phyloP scores from a whole-genome alignment of 2,113 vertebrate genomes.

The Proterorhinus semilunaris region DNA sequence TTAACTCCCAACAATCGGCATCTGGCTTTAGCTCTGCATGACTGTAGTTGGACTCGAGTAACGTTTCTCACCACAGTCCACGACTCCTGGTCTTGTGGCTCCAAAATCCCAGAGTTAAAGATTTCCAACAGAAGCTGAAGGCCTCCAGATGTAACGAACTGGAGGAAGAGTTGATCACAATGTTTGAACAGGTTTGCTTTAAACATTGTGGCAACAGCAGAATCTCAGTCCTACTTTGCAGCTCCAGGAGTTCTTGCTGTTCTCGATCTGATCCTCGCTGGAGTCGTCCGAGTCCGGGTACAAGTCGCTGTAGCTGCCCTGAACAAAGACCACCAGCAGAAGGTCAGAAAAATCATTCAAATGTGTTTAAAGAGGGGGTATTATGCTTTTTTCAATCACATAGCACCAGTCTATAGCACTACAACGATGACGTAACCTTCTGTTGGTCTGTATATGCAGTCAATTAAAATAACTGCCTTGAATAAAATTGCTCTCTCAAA shows the following conservation, averaged over 20 bases:
- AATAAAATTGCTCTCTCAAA: too few relatives aligned
- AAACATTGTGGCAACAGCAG: background rate
- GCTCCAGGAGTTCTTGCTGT: slow-evolving; percentile 99
- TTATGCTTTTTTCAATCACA: too few relatives aligned
- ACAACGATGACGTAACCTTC: too few relatives aligned
- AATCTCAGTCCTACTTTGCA: slow-evolving; percentile 88
- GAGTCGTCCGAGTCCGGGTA: slow-evolving; percentile 99
- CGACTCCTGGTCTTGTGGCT: slow-evolving; percentile 95
- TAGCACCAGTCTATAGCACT: too few relatives aligned
- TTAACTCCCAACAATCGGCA: too few relatives aligned
- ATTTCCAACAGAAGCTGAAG: slow-evolving; percentile 96
- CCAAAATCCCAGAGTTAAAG: slow-evolving; percentile 95
- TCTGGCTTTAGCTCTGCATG: too few relatives aligned
- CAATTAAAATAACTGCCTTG: too few relatives aligned
- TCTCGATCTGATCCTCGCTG: slow-evolving; percentile 97
- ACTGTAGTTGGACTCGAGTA: too few relatives aligned
- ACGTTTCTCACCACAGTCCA: slow-evolving; percentile 93
- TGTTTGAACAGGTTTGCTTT: too few relatives aligned
- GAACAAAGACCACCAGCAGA: background rate
- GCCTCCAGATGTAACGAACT: slow-evolving; percentile 98
- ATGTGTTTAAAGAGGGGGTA: too few relatives aligned
- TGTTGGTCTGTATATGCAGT: too few relatives aligned
- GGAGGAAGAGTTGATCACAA: background rate
- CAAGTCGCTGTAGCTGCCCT: slow-evolving; percentile 98
- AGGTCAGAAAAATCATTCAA: too few relatives aligned